These are phyloP conservation scores for Xanthorhoe designata DNA, from an alignment of 2,888 invertebrate species.

Conservation along the genomic window DNA sequence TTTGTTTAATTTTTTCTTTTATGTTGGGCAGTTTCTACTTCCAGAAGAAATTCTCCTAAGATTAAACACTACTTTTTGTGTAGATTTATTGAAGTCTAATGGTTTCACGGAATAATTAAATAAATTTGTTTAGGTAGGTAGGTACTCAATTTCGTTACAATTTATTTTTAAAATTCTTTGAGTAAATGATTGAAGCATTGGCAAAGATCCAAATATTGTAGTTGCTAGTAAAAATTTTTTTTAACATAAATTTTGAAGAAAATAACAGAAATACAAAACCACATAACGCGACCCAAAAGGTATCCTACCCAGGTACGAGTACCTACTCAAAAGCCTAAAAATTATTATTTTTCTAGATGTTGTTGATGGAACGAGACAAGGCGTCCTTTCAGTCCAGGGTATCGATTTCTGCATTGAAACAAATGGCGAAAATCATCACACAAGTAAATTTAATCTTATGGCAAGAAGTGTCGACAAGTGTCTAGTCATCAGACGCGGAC, in stretches of 20 bases:
- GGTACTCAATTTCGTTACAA: not conserved
- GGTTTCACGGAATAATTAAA: not conserved
- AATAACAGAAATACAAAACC: too few relatives aligned
- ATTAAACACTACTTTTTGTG: not conserved
- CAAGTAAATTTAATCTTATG: conserved; percentile 92
- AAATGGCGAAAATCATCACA: conserved; percentile 92
- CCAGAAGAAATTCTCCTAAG: not conserved
- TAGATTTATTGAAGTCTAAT: too few relatives aligned
- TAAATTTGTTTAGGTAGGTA: conserved; percentile 3
- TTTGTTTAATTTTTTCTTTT: not conserved
- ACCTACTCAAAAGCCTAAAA: too few relatives aligned
- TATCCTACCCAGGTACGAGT: too few relatives aligned
- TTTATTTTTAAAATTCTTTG: too few relatives aligned
- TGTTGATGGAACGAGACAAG: conserved; percentile 77
- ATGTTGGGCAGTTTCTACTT: not conserved
- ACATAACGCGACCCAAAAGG: too few relatives aligned
- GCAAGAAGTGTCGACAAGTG: conserved; percentile 84
- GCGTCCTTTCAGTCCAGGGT: conserved; percentile 88
- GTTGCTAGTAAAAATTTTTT: not conserved
- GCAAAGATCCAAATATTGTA: conserved; percentile 53
- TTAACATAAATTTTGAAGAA: not conserved
- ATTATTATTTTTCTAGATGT: conserved; percentile 66
- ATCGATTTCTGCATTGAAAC: conserved; percentile 90
- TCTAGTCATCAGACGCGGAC: conserved; percentile 93
- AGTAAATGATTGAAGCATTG: conserved; percentile 51